Conservation (phyloP, 2,888 invertebrate species). For the Torymus texanus region DNA sequence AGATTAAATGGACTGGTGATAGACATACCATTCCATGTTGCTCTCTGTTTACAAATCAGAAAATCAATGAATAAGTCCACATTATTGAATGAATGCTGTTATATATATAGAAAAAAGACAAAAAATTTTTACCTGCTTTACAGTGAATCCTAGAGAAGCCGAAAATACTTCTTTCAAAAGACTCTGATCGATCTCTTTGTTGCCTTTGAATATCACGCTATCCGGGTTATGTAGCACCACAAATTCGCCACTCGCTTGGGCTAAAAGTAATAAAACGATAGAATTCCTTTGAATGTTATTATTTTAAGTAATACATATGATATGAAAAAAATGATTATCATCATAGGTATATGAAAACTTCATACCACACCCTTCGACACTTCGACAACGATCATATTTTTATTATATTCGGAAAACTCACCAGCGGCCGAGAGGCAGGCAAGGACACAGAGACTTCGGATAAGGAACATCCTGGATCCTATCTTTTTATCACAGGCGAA, state of each 20-base stretch:
- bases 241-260: conserved; percentile 81
- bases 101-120: neutral
- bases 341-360: too few relatives aligned
- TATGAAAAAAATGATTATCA: too few relatives aligned
- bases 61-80: too few relatives aligned
- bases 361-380: too few relatives aligned
- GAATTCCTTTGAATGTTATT: neutral
- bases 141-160: conserved; percentile 84
- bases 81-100: too few relatives aligned
- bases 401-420: too few relatives aligned
- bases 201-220: conserved; percentile 82
- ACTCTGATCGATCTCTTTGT: conserved; percentile 80
- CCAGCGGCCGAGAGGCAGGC: too few relatives aligned
- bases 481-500: conserved; percentile 1
- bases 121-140: conserved; percentile 78
- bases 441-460: too few relatives aligned
- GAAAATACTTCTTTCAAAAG: conserved; percentile 83
- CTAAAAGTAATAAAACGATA: conserved; percentile 70
- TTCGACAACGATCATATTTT: too few relatives aligned
- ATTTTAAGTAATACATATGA: neutral
- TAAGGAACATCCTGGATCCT: conserved; percentile 34
- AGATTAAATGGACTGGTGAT: conserved; percentile 84
- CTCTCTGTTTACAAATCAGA: conserved; percentile 74
- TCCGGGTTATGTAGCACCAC: conserved; percentile 82
- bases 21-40: conserved; percentile 83